Conservation (phyloP, 2,888 invertebrate genomes). For the Temnothorax unifasciatus region DNA sequence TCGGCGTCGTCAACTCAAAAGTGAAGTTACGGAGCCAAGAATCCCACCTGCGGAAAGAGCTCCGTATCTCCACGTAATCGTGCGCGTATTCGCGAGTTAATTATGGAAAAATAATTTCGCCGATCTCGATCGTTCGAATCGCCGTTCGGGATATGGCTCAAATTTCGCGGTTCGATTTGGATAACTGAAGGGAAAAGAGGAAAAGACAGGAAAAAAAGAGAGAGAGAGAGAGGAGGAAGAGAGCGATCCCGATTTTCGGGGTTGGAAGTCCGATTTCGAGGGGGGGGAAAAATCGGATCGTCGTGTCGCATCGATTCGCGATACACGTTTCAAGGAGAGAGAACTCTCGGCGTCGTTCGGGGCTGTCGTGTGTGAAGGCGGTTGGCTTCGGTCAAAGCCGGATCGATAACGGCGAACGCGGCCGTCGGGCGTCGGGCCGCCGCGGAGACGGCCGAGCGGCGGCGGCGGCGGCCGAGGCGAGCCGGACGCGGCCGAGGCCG, state of each 20-base stretch:
- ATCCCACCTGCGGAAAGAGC: slow-evolving; percentile 44
- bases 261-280: background rate
- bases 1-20: slow-evolving; percentile 24
- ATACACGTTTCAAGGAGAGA: background rate
- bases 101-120: background rate
- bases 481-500: slow-evolving; percentile 62
- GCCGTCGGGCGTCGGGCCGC: background rate
- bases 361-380: slow-evolving; percentile 68
- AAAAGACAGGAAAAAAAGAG: background rate
- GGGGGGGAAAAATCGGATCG: background rate
- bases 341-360: slow-evolving; percentile 42
- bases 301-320: background rate
- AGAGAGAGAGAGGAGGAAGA: too few relatives aligned
- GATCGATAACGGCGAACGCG: slow-evolving; percentile 74
- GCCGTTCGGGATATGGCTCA: background rate
- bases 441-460: slow-evolving; percentile 23
- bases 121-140: background rate
- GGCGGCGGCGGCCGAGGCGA: slow-evolving; percentile 56
- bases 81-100: background rate
- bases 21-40: background rate
- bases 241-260: background rate
- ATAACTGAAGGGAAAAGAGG: background rate
- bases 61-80: background rate
- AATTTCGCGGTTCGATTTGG: background rate
- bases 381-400: slow-evolving; percentile 69